Evolutionary conservation across 2,888 invertebrate genomes (phyloP).

Genomic region (Leucophora obtusa): DNA sequence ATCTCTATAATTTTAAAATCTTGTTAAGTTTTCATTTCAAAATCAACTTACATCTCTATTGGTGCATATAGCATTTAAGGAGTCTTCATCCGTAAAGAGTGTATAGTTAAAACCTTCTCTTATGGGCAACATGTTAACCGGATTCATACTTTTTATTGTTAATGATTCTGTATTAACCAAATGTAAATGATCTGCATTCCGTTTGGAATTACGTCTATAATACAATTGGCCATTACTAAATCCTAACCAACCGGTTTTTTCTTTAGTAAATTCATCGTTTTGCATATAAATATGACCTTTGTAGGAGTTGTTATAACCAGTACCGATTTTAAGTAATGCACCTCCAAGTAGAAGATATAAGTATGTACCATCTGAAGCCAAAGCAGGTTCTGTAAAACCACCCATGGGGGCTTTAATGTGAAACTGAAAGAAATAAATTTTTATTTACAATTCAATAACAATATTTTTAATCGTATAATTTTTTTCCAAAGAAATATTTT

Average conservation of each 20-base stretch:
- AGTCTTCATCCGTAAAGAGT: slow-evolving; percentile 88
- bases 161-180: slow-evolving; percentile 79
- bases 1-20: slow-evolving; percentile 1
- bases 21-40: not conserved
- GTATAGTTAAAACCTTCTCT: slow-evolving; percentile 77
- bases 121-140: slow-evolving; percentile 74
- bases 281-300: slow-evolving; percentile 93
- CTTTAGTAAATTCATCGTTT: slow-evolving; percentile 90
- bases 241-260: slow-evolving; percentile 90
- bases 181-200: slow-evolving; percentile 78
- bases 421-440: slow-evolving; percentile 72
- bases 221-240: slow-evolving; percentile 91
- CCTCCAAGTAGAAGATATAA: slow-evolving; percentile 91
- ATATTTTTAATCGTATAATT: no score
- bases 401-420: slow-evolving; percentile 73
- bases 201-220: slow-evolving; percentile 83
- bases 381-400: slow-evolving; percentile 81
- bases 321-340: slow-evolving; percentile 94
- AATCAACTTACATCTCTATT: slow-evolving; percentile 85
- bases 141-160: slow-evolving; percentile 78
- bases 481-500: no score
- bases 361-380: slow-evolving; percentile 94
- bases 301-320: slow-evolving; percentile 95
- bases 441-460: no score
- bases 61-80: slow-evolving; percentile 87